Evolutionary conservation across 1,140 invertebrate genomes (phyloP), one percentile per base, ranked within the genome.

Genomic region (Aphidius ervi): DNA sequence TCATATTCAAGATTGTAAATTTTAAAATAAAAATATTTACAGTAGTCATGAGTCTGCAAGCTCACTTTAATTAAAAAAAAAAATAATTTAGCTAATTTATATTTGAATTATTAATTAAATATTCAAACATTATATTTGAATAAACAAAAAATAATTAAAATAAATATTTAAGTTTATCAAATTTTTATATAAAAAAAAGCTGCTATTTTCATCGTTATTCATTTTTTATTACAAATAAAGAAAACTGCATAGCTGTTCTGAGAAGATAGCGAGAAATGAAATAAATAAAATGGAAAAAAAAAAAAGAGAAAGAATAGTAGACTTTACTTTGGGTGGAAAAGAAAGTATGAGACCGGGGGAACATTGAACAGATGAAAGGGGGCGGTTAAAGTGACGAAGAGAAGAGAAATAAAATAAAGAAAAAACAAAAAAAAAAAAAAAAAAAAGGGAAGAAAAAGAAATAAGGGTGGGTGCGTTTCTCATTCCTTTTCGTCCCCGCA

Each of bases 401-500:
- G 47, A 31, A 64, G 66, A 59, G 63, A 46, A 62, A 52, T 31
- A 9, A 39, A 4, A 41, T 54, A 61, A 46, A 41, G 56, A 53
- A 62, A 50, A 56, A 49, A 53, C 61, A 43, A 56, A 46, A 63
- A 61, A 66, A 63, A 62, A 66, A 63, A 62, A 66, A 64, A 68
- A 49, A 61, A 62, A 54, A 60, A 66, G 63, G 63, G 64, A 63
- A 49, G 42, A 46, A 41, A 16, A 50, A 55, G 58, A 47, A 45
- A 46, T 42, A 63, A 65, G 67, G 63, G 61, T 50, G 64, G 42
- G 47, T 63, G 62, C 54, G 63, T 67, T 67, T 68, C 56, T 70
- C 63, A 62, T 70, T 69, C 68, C 73, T 71, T 67, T 68, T 68
- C 75, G 76, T 77, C 75, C 74, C 76, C 74, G 75, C 74, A 77